phyloP scores from a whole-genome alignment of 2,888 invertebrate species.

The Achlya flavicornis region DNA sequence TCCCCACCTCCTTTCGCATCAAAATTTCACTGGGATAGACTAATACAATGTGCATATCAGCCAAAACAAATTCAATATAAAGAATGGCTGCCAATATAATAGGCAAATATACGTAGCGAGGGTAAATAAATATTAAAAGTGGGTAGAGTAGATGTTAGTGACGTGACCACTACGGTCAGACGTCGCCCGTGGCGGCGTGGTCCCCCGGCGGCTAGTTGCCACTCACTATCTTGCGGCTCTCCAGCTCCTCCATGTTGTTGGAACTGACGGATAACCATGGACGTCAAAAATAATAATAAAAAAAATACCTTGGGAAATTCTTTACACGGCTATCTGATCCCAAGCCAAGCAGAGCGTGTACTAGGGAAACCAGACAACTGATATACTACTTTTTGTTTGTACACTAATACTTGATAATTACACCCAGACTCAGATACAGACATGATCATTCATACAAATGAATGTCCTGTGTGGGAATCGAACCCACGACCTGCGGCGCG shows the following conservation, averaged over 20 bases:
- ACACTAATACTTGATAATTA: no score
- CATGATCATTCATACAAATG: no score
- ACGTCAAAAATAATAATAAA: no score
- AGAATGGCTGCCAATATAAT: not conserved
- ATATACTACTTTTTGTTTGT: no score
- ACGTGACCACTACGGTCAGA: slow-evolving; percentile 36
- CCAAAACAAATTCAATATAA: not conserved
- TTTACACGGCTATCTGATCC: no score
- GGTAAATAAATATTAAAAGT: not conserved
- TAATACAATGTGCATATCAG: not conserved
- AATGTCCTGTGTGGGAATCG: no score
- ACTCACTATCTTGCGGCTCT: slow-evolving; percentile 79
- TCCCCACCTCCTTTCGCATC: slow-evolving; percentile 19
- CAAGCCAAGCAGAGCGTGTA: no score
- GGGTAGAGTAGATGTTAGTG: slow-evolving; percentile 11
- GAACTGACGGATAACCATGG: slow-evolving; percentile 56
- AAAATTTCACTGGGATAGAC: slow-evolving; percentile 17
- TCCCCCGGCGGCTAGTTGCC: slow-evolving; percentile 69
- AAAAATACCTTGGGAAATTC: no score
- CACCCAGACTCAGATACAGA: no score
- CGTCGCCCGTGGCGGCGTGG: not conserved
- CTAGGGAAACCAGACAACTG: no score
- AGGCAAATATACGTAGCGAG: not conserved
- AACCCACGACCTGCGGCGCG: no score
- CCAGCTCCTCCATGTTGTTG: slow-evolving; percentile 79